Evolutionary conservation across 2,113 vertebrate species (phyloP).

Genomic region (Strix uralensis): DNA sequence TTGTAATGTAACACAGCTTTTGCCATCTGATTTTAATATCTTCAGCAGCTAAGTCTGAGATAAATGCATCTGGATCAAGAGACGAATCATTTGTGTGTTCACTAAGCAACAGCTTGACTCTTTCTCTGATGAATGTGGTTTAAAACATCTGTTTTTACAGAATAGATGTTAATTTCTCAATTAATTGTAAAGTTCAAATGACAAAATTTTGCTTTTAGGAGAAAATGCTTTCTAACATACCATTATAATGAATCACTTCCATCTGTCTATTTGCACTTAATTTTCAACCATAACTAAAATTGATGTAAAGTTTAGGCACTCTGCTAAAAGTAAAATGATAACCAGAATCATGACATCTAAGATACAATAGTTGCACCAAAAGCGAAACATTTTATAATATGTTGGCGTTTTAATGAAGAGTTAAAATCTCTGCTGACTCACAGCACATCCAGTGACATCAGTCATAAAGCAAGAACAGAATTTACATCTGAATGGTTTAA

Average conservation of each 20-base stretch:
- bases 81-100: not conserved
- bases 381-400: not conserved
- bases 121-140: not conserved
- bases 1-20: not conserved
- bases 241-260: conserved; percentile 15
- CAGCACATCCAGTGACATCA: not conserved
- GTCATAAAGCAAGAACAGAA: not conserved
- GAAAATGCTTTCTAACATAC: conserved; percentile 18
- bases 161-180: conserved; percentile 12
- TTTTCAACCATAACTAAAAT: not conserved
- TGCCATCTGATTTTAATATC: not conserved
- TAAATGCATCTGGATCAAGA: conserved; percentile 1
- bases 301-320: not conserved
- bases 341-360: not conserved
- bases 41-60: not conserved
- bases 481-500: not conserved
- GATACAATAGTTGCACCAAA: not conserved
- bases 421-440: conserved; percentile 1
- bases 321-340: conserved; percentile 7
- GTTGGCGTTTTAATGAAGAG: not conserved
- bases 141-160: conserved; percentile 19
- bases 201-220: not conserved
- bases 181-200: conserved; percentile 16
- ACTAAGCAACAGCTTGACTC: not conserved
- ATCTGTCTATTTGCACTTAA: conserved; percentile 12